Evolutionary conservation across 2,888 invertebrate genomes (phyloP).

Genomic region (Uloborus plumipes): DNA sequence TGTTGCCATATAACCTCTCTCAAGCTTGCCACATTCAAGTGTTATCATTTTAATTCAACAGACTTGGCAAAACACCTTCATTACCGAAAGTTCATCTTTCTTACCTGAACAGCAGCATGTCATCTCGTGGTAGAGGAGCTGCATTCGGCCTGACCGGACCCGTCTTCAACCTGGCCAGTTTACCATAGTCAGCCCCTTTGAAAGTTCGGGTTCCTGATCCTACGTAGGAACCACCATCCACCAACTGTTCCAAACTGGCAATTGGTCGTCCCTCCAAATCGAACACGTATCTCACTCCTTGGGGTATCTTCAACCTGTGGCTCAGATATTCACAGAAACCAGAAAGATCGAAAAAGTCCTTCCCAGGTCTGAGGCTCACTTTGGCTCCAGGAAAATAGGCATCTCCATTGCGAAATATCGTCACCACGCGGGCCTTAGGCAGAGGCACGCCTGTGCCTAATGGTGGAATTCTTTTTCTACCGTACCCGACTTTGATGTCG

Average conservation of each 20-base stretch:
- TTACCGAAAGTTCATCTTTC: no score
- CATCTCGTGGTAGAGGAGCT: conserved; percentile 63
- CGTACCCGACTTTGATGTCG: conserved; percentile 48
- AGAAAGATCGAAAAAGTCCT: conserved; percentile 88
- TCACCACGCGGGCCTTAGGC: conserved; percentile 77
- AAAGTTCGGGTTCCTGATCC: conserved; percentile 92
- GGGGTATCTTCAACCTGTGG: conserved; percentile 86
- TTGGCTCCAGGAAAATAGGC: conserved; percentile 91
- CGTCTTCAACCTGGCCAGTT: conserved; percentile 43
- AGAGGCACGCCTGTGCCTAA: conserved; percentile 37
- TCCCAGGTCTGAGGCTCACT: conserved; percentile 87
- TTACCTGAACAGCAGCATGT: conserved; percentile 66
- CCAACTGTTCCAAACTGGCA: conserved; percentile 85
- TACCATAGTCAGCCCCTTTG: conserved; percentile 73
- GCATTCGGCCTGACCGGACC: conserved; percentile 39
- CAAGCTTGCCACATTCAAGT: no score
- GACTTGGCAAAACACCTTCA: no score
- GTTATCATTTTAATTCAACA: no score
- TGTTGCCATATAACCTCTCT: no score
- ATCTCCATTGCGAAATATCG: conserved; percentile 94
- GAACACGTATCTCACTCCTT: conserved; percentile 91
- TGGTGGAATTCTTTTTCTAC: conserved; percentile 31
- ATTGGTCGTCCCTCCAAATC: conserved; percentile 91
- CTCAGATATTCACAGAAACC: conserved; percentile 88
- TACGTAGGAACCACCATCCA: conserved; percentile 92